Conservation (phyloP, 1,140 invertebrate genomes). For the Drosophila kikkawai region DNA sequence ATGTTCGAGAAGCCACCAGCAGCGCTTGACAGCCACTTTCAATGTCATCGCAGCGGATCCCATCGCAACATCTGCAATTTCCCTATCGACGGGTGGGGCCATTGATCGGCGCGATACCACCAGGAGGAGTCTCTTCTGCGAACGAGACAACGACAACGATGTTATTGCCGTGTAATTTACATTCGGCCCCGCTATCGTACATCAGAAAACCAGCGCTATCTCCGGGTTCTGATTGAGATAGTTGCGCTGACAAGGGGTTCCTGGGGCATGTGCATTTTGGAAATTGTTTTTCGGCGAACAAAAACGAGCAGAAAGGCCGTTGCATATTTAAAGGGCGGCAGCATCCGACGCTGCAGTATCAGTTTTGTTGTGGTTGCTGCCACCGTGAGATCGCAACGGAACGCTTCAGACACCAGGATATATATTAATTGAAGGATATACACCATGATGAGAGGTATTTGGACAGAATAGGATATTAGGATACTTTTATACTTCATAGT, state of each 20-base stretch:
- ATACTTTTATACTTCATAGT: neutral
- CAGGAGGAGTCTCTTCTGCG: constrained; percentile 21
- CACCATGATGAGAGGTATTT: constrained; percentile 58
- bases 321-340: constrained; percentile 72
- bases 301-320: constrained; percentile 44
- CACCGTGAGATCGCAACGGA: constrained; percentile 28
- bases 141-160: constrained; percentile 50
- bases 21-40: constrained; percentile 11
- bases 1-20: constrained; percentile 17
- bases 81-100: constrained; percentile 33
- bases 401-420: constrained; percentile 45
- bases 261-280: constrained; percentile 63
- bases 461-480: neutral
- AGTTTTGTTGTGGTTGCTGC: constrained; percentile 58
- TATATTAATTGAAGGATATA: constrained; percentile 22
- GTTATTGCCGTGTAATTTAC: constrained; percentile 80
- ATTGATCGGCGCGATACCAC: constrained; percentile 31
- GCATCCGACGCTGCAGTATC: constrained; percentile 42
- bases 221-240: constrained; percentile 49
- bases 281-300: constrained; percentile 73
- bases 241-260: constrained; percentile 29
- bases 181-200: constrained; percentile 63
- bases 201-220: constrained; percentile 60
- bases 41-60: constrained; percentile 35
- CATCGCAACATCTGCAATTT: constrained; percentile 49